Evolutionary conservation across 2,797 vertebrate genomes (phyloP), one percentile per base, ranked within the genome.

Genomic region (Cyclopterus lumpus): DNA sequence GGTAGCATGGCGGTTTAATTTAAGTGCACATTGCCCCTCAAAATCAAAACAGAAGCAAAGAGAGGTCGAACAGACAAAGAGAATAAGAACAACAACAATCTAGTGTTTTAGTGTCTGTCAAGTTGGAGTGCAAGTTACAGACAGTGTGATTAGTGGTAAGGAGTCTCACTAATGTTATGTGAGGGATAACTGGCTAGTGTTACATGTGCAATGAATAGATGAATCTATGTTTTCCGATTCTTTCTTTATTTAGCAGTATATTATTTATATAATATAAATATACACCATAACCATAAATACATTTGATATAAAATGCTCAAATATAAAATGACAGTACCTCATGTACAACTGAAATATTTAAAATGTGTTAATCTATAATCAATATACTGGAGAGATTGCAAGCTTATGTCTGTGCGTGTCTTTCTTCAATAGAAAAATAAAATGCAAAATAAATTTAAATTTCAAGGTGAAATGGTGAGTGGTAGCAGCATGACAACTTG

Each of bases 281-380:
- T 93, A 93, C 90, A 95, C 90, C 95, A 89, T 80, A 94, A 89
- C 88, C 90, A 95, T 94, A 95, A 95, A 94, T 92, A 95, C 94
- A 95, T 93, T 93, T 89, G 82, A 91, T 95, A 94, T 88, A 91
- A 94, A 95, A 94, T 92, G 88, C 86, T 92, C 79, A 91, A 87
- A 91, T 94, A 94, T 92, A 94, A 93, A 95, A 93, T 89, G 87
- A 94, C 92, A 94, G 95, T 94, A 95, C 94, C 95, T 92, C 85
- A 80, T 73, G 88, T 93, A 93, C 92, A 95, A 90, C 90, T 90
- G 89, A 95, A 94, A 94, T 90, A 91, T 86, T 81, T 86, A 85
- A 89, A 92, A 87, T 86, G 85, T 90, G 54, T 78, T 87, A 76
- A 86, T 91, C 81, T 86, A 75, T 73, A 79, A 91, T 81, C 85